Evolutionary conservation across 2,888 invertebrate species (phyloP).

Genomic region (Petrolisthes manimaculis): DNA sequence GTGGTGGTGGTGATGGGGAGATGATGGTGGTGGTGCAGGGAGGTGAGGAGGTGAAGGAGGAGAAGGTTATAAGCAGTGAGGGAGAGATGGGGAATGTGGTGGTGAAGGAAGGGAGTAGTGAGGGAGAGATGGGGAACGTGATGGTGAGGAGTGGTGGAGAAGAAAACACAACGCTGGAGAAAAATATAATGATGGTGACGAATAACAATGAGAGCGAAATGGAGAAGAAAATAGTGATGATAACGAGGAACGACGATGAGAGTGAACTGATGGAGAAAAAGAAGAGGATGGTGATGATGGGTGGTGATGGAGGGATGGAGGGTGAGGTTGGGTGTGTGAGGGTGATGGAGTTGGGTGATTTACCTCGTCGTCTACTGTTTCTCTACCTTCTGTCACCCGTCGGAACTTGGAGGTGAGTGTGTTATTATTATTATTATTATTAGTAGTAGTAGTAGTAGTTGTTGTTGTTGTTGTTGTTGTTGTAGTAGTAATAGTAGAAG

Average conservation of each 20-base stretch:
- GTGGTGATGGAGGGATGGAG: background rate
- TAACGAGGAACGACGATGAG: too few species aligned
- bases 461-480: too few species aligned
- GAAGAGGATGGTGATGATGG: background rate
- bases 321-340: background rate
- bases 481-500: too few species aligned
- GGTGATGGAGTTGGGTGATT: slow-evolving; percentile 4
- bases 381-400: background rate
- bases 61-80: too few species aligned
- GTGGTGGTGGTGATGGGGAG: too few species aligned
- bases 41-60: too few species aligned
- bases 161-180: background rate
- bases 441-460: too few species aligned
- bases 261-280: background rate
- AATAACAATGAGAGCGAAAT: background rate
- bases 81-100: too few species aligned
- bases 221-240: background rate
- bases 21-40: too few species aligned
- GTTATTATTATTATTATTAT: background rate
- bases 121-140: too few species aligned
- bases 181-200: background rate
- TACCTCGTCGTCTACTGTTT: background rate
- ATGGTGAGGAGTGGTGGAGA: background rate
- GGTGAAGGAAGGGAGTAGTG: too few species aligned
- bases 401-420: background rate